Conservation (phyloP, 2,888 invertebrate species). For the Hypena proboscidalis region DNA sequence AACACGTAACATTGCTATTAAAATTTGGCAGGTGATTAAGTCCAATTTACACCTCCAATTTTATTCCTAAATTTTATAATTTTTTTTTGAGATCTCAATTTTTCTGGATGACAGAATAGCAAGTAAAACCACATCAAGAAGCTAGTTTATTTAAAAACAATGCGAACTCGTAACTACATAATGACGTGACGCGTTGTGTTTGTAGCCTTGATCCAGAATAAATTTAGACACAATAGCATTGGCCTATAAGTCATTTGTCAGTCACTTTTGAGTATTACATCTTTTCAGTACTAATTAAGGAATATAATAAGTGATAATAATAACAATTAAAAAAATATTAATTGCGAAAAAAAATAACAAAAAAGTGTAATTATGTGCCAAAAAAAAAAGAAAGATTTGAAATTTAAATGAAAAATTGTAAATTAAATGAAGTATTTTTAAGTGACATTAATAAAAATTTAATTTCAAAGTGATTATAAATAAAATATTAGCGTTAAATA, state of each 20-base stretch:
- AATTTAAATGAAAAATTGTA: background rate
- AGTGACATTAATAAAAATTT: slow-evolving; percentile 20
- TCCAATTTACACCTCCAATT: no score
- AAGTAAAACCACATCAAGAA: no score
- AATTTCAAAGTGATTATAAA: background rate
- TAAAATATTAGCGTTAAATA: slow-evolving; percentile 1
- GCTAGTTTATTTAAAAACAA: no score
- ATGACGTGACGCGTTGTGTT: slow-evolving; percentile 4
- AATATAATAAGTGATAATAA: background rate
- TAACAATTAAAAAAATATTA: background rate
- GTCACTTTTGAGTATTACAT: slow-evolving; percentile 7
- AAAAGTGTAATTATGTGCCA: no score
- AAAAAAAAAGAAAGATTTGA: no score
- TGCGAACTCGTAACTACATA: slow-evolving; percentile 8
- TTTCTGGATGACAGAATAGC: no score
- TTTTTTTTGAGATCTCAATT: no score
- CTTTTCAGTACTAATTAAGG: background rate
- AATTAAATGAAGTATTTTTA: background rate
- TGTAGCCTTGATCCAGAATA: slow-evolving; percentile 29
- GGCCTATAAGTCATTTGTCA: slow-evolving; percentile 21
- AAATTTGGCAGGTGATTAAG: no score
- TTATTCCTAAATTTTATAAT: no score
- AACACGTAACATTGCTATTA: no score
- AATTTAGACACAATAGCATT: slow-evolving; percentile 30
- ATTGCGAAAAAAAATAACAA: background rate